Percentiles rank a stretch among this genome's conserved stretches.
Evolutionary conservation across 2,888 invertebrate species (phyloP).

Genomic region (Leuctra nigra): DNA sequence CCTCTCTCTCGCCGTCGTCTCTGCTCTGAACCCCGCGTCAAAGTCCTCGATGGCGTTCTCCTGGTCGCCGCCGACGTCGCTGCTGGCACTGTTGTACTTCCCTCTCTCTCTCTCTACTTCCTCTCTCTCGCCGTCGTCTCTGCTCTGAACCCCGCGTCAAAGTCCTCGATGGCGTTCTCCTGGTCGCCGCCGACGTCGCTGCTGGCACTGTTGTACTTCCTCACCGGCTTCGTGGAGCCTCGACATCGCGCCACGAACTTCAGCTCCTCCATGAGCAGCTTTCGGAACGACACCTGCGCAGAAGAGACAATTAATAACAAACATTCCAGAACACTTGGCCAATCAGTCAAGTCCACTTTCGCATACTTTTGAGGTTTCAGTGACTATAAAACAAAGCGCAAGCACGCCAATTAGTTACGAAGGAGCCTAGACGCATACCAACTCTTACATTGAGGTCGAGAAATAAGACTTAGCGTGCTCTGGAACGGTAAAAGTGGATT

Average conservation of each 20-base stretch:
- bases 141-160: background rate
- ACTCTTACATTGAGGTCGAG: too few relatives aligned
- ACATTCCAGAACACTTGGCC: background rate
- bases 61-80: conserved; percentile 39
- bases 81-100: conserved; percentile 36
- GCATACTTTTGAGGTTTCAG: background rate
- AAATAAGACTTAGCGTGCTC: too few relatives aligned
- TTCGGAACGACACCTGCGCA: conserved; percentile 54
- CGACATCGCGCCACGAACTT: conserved; percentile 64
- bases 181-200: conserved; percentile 39
- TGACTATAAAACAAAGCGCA: too few relatives aligned
- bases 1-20: background rate
- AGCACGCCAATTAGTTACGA: too few relatives aligned
- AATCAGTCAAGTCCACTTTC: background rate
- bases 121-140: background rate
- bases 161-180: conserved; percentile 37
- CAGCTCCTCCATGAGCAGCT: conserved; percentile 62
- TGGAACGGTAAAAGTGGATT: too few relatives aligned
- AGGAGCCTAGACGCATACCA: too few relatives aligned
- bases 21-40: conserved; percentile 1
- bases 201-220: conserved; percentile 41
- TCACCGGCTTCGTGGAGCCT: conserved; percentile 60
- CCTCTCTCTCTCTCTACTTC: background rate
- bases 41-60: conserved; percentile 37
- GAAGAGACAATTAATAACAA: background rate